phyloP scores from a whole-genome alignment of 2,888 invertebrate genomes.

The Volucella inflata region DNA sequence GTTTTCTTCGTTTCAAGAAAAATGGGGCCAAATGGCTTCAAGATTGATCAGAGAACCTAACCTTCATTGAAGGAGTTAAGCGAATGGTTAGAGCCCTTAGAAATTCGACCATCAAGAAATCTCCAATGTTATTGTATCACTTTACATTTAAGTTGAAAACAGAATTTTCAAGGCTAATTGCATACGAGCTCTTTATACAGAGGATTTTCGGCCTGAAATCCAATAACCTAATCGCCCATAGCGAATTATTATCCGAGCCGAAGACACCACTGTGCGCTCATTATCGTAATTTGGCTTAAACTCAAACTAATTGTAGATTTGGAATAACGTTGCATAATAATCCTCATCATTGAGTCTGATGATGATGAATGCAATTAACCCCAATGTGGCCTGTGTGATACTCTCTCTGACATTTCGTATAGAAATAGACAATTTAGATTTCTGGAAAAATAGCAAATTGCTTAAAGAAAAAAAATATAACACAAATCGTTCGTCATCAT shows the following conservation, averaged over 20 bases:
- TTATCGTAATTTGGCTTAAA: conserved; percentile 42
- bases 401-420: too few relatives aligned
- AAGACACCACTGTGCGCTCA: conserved; percentile 18
- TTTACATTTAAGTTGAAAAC: not conserved
- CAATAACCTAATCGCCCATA: not conserved
- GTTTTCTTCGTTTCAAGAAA: too few relatives aligned
- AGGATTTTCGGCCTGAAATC: not conserved
- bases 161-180: not conserved
- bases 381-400: too few relatives aligned
- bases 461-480: not conserved
- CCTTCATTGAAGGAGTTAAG: too few relatives aligned
- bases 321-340: conserved; percentile 18
- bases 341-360: conserved; percentile 27
- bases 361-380: conserved; percentile 14
- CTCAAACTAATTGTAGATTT: conserved; percentile 21
- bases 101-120: too few relatives aligned
- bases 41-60: too few relatives aligned
- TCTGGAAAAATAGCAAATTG: not conserved
- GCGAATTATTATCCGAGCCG: conserved; percentile 5
- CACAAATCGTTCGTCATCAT: not conserved
- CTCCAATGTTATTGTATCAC: too few relatives aligned
- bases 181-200: not conserved
- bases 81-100: too few relatives aligned
- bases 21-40: too few relatives aligned
- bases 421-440: too few relatives aligned